These are phyloP conservation scores for Myanophis thanlyinensis DNA, from an alignment of 2,113 vertebrate species.

Conservation along the genomic window DNA sequence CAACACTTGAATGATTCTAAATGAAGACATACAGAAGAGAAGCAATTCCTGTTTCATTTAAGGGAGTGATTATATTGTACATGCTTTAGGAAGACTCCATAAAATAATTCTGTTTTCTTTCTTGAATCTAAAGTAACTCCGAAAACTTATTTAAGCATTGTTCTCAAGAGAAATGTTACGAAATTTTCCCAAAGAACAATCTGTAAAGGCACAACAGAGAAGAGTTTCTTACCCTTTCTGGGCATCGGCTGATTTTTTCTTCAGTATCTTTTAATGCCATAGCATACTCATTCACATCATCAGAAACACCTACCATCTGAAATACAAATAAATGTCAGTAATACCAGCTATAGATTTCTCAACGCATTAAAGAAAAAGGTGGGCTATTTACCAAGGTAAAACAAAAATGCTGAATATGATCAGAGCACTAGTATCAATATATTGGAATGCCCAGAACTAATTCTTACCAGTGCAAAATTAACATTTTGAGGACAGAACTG, in stretches of 20 bases:
- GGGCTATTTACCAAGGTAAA: neutral
- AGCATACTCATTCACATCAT: constrained; percentile 95
- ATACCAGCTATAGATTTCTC: neutral
- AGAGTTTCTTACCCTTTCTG: constrained; percentile 74
- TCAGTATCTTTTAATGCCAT: constrained; percentile 94
- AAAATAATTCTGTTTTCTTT: neutral
- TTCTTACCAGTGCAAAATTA: neutral
- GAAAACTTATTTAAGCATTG: neutral
- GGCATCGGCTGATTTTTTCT: constrained; percentile 92
- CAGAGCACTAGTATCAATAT: neutral
- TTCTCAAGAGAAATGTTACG: neutral
- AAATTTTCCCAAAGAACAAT: constrained; percentile 18
- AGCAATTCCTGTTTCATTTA: neutral
- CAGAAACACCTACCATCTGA: constrained; percentile 97
- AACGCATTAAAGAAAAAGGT: neutral
- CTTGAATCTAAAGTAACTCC: neutral
- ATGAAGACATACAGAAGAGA: neutral
- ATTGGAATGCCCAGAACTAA: neutral
- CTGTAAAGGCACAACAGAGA: neutral
- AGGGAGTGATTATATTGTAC: neutral
- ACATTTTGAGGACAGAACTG: neutral
- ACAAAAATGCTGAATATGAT: neutral
- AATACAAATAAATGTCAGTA: constrained; percentile 37
- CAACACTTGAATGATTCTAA: neutral
- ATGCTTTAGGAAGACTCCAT: neutral